These are phyloP conservation scores for Teleogryllus occipitalis DNA, from an alignment of 1,140 invertebrate species.

Conservation along the genomic window DNA sequence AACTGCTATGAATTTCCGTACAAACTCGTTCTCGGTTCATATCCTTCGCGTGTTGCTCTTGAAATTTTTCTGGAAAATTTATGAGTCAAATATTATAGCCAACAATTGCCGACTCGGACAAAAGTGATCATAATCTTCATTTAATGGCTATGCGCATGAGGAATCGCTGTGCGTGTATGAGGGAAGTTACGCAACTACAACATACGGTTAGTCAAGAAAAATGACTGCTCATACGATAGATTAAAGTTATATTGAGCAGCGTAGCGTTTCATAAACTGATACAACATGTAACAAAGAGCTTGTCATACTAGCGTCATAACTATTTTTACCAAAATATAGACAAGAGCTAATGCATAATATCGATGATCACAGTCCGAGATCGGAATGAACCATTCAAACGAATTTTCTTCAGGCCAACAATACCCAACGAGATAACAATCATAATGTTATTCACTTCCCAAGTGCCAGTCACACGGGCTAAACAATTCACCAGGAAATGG, in stretches of 20 bases:
- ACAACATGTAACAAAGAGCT: too few species aligned
- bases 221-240: background rate
- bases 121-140: background rate
- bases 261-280: too few species aligned
- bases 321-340: too few species aligned
- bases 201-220: background rate
- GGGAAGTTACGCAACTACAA: background rate
- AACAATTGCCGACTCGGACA: background rate
- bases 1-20: too few species aligned
- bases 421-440: background rate
- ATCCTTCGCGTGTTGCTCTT: background rate
- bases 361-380: too few species aligned
- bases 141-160: background rate
- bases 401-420: too few species aligned
- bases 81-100: background rate
- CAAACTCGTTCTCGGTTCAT: background rate
- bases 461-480: background rate
- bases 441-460: background rate
- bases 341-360: too few species aligned
- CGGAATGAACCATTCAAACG: too few species aligned
- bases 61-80: background rate
- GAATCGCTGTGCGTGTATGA: background rate
- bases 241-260: background rate
- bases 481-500: background rate
- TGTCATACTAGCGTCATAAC: too few species aligned